Conservation (phyloP, 1,140 invertebrate species). For the Meloidogyne floridensis region DNA sequence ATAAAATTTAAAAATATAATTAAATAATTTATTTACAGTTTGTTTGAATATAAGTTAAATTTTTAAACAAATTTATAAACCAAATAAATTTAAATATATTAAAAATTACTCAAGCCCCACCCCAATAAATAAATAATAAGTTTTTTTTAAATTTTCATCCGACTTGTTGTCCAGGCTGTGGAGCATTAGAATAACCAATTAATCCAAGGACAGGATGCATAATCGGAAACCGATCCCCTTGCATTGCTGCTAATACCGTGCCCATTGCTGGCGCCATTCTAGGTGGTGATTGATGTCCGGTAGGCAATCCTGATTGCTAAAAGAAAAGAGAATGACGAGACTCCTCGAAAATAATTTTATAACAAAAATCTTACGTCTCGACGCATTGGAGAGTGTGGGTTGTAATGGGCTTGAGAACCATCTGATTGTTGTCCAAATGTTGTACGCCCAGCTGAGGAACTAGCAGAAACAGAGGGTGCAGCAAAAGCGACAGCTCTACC, state of each 20-base stretch:
- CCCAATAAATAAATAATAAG: slow-evolving; percentile 1
- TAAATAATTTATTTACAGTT: no score
- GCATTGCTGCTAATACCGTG: slow-evolving; percentile 32
- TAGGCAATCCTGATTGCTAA: neutral
- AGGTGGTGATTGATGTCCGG: neutral
- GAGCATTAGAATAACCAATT: slow-evolving; percentile 37
- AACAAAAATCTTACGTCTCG: neutral
- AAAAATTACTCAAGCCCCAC: neutral
- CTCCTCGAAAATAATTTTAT: no score
- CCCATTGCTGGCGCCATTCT: slow-evolving; percentile 36
- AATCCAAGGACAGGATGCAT: slow-evolving; percentile 35
- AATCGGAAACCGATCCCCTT: slow-evolving; percentile 29
- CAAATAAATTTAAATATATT: neutral
- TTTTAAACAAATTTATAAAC: no score
- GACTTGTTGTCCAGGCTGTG: slow-evolving; percentile 15
- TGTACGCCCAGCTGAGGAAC: neutral
- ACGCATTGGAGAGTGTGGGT: neutral
- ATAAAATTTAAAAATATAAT: no score
- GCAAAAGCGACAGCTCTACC: slow-evolving; percentile 28
- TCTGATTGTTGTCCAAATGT: neutral
- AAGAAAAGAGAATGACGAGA: no score
- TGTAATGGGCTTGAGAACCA: neutral
- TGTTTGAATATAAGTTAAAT: no score
- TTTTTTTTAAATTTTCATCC: slow-evolving; percentile 20
- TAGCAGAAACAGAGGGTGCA: slow-evolving; percentile 28